Conservation (phyloP, 2,888 invertebrate genomes). For the Tenthredo distinguenda region DNA sequence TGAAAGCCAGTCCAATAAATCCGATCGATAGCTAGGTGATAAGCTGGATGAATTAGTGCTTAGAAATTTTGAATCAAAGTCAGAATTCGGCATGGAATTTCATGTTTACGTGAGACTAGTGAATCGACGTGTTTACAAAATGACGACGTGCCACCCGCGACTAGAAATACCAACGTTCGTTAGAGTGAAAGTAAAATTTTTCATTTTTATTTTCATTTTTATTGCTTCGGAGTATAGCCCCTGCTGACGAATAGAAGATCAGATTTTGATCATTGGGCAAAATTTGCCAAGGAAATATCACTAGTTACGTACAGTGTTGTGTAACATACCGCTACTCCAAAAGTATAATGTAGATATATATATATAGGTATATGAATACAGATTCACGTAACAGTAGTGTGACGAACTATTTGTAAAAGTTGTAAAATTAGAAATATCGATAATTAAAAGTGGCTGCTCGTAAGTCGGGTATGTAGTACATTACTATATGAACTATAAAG, state of each 20-base stretch:
- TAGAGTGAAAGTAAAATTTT: conserved; percentile 40
- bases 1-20: conserved; percentile 52
- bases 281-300: conserved; percentile 27
- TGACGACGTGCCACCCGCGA: conserved; percentile 6
- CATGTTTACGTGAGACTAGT: background rate
- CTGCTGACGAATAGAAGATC: background rate
- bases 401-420: background rate
- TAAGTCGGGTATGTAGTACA: background rate
- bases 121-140: conserved; percentile 2
- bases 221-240: background rate
- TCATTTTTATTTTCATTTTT: conserved; percentile 2
- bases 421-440: background rate
- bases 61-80: background rate
- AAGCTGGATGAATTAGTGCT: background rate
- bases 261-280: conserved; percentile 18
- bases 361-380: background rate
- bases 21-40: background rate
- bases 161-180: background rate
- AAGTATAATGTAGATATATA: background rate
- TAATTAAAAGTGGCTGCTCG: background rate
- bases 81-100: background rate
- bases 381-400: background rate
- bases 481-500: background rate
- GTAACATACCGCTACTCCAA: background rate
- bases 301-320: conserved; percentile 10